A percentile compares a stretch with the other conserved stretches of the same genome.
Conservation (phyloP, 2,113 vertebrate genomes). For the Grammomys surdaster region DNA sequence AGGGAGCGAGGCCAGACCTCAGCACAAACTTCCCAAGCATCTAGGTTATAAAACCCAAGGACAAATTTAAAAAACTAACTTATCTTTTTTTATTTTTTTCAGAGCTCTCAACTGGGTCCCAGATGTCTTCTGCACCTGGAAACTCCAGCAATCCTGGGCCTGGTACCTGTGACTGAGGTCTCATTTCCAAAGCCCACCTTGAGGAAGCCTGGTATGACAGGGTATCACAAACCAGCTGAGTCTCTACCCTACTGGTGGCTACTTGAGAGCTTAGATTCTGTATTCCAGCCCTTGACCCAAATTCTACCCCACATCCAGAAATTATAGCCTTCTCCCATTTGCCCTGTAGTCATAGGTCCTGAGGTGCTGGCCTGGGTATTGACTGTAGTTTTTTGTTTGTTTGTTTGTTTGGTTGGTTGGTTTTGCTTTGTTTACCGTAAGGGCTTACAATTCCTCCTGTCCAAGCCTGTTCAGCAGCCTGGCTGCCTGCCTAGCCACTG, state of each 20-base stretch:
- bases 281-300: slow-evolving; percentile 10
- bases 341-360: background rate
- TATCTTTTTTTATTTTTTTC: background rate
- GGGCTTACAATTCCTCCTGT: slow-evolving; percentile 39
- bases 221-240: background rate
- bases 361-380: slow-evolving; percentile 37
- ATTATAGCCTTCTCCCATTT: slow-evolving; percentile 18
- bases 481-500: slow-evolving; percentile 56
- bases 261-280: background rate
- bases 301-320: background rate
- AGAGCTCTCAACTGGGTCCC: background rate
- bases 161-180: background rate
- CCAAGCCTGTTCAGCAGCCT: slow-evolving; percentile 25
- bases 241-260: background rate
- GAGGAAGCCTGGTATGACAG: background rate
- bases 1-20: slow-evolving; percentile 22
- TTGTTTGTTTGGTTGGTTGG: background rate
- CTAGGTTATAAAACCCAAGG: slow-evolving; percentile 42
- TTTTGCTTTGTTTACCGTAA: slow-evolving; percentile 31
- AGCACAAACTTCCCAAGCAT: background rate
- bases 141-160: background rate
- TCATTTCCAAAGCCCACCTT: background rate
- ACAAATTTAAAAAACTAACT: slow-evolving; percentile 50
- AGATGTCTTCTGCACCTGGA: background rate
- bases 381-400: background rate